Percentiles rank a stretch among this genome's conserved stretches.
Conservation (phyloP, 2,797 vertebrate genomes). For the Pogoniulus pusillus region DNA sequence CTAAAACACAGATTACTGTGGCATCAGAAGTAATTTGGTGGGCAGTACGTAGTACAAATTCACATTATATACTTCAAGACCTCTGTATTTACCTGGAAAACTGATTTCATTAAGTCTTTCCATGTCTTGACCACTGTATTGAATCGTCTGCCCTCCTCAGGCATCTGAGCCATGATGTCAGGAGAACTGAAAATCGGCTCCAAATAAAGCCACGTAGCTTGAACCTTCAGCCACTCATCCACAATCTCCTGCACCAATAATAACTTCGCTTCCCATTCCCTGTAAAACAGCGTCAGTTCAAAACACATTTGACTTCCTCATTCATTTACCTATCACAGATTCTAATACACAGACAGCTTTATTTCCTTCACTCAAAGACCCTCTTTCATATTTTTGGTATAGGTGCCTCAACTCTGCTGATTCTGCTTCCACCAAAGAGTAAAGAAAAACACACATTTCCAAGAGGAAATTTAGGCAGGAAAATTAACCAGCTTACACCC, state of each 20-base stretch:
- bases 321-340: too few species aligned
- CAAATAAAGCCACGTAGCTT: constrained; percentile 89
- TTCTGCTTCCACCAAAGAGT: too few species aligned
- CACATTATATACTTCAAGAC: neutral
- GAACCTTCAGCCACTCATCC: constrained; percentile 90
- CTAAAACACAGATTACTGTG: neutral
- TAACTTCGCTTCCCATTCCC: constrained; percentile 87
- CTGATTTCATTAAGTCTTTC: constrained; percentile 84
- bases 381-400: too few species aligned
- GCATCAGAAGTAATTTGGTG: neutral
- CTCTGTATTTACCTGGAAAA: constrained; percentile 75
- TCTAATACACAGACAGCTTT: too few species aligned
- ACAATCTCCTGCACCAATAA: constrained; percentile 88
- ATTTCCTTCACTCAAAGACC: too few species aligned
- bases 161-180: constrained; percentile 91
- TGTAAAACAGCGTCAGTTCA: constrained; percentile 29
- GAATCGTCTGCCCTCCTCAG: constrained; percentile 85
- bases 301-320: neutral
- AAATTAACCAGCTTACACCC: too few species aligned
- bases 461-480: too few species aligned
- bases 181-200: constrained; percentile 92
- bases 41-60: neutral
- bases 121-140: constrained; percentile 85
- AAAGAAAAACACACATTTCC: too few species aligned
- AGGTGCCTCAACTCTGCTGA: too few species aligned